Evolutionary conservation across 2,797 vertebrate genomes (phyloP).

Genomic region (Darevskia nairensis): DNA sequence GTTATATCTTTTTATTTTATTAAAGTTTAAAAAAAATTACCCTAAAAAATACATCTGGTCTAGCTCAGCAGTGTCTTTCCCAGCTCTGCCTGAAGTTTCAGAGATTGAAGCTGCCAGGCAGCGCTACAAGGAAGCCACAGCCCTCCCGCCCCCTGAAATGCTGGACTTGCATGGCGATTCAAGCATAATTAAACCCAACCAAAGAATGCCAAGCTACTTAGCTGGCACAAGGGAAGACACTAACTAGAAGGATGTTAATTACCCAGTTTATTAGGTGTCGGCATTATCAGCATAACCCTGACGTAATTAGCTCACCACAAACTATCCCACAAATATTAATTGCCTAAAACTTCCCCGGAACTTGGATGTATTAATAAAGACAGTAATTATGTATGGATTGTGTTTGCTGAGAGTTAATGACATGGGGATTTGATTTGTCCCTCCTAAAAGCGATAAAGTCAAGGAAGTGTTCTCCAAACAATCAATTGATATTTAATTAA

Average conservation of each 20-base stretch:
- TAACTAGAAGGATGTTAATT: slow-evolving; percentile 68
- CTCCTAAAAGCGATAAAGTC: slow-evolving; percentile 52
- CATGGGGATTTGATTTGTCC: slow-evolving; percentile 69
- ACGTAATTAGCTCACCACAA: slow-evolving; percentile 66
- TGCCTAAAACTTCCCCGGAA: slow-evolving; percentile 66
- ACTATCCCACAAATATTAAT: slow-evolving; percentile 73
- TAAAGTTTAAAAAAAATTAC: too few relatives aligned
- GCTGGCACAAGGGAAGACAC: slow-evolving; percentile 51
- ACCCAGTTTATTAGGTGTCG: slow-evolving; percentile 66
- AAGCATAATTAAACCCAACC: slow-evolving; percentile 50
- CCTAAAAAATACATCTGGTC: too few relatives aligned
- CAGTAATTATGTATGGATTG: slow-evolving; percentile 71
- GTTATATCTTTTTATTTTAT: too few relatives aligned
- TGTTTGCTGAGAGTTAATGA: slow-evolving; percentile 68
- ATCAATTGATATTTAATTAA: slow-evolving; percentile 75
- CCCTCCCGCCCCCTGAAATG: neutral
- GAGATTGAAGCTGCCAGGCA: too few relatives aligned
- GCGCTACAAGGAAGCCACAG: too few relatives aligned
- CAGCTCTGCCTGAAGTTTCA: too few relatives aligned
- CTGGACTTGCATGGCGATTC: neutral
- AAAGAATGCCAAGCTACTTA: slow-evolving; percentile 20
- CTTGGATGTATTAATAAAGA: slow-evolving; percentile 70
- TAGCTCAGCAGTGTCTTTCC: too few relatives aligned
- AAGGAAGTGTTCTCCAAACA: slow-evolving; percentile 70
- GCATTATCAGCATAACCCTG: slow-evolving; percentile 70